Evolutionary conservation across 2,113 vertebrate species (phyloP), one percentile per base, ranked within the genome.

Genomic region (Tretioscincus oriximinensis): DNA sequence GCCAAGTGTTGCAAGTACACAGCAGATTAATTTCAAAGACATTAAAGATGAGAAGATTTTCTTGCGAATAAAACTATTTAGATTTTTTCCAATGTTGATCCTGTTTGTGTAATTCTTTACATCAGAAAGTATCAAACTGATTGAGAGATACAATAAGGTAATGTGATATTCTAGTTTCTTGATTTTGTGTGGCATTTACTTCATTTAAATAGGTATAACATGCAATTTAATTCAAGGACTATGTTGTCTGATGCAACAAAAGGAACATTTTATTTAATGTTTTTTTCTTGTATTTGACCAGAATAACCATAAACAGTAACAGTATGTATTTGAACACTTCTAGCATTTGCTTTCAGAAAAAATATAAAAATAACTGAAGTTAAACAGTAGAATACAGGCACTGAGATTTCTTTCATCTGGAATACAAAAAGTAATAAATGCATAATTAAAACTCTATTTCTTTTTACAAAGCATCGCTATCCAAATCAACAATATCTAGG

Each of bases 221-320:
- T 9, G 75, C 47, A 9, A 79, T 74, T 20, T 26, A 51, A 28
- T 35, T n/a, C 51, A 81, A 58, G 61, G 7, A 66, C 29, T 9
- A 3, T 69, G 29, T 21, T 45, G 67, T 81, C 58, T 60, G 31
- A 70, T 70, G 31, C 11, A 80, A 64, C 54, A 58, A 58, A 58
- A 18, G 14, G 29, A 63, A 12, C 49, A 9, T 49, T 75, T 81
- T 81, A 81, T 68, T 81, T 22, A 75, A 81, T 61, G 35, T 54
- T 1, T 41, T 1, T 41, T 18, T 78, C 54, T 29, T 68, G 74
- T 64, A 18, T 10, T 66, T 73, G 47, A 54, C 73, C 18, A 65
- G 12, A 2, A 12, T 18, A 67, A 75, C 47, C 49, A 51, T 2
- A 51, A 9, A 9, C 9, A 18, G 18, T 18, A 14, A 75, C 68